A percentile compares a stretch with the other conserved stretches of the same genome.
Conservation (phyloP, 2,113 vertebrate genomes). For the human (Homo sapiens) region GRCh38 chr5:65033001-65033500, state of each 20-base stretch:
- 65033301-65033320: neutral
- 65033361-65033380: neutral
- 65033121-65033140: neutral
- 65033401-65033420: neutral
- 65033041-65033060: neutral
- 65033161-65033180: neutral
- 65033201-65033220: neutral
- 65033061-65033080: neutral
- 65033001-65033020: neutral
- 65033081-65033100: neutral
- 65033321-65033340: neutral
- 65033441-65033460: neutral
- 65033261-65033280: neutral
- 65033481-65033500: neutral
- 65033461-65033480: neutral
- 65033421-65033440: neutral
- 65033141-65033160: neutral
- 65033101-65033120: neutral
- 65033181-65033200: neutral
- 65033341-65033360: neutral
- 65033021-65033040: neutral
- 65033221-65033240: neutral
- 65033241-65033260: neutral
- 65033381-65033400: neutral
- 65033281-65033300: neutral